phyloP scores from a whole-genome alignment of 2,797 vertebrate species.

The Lacerta viridis region DNA sequence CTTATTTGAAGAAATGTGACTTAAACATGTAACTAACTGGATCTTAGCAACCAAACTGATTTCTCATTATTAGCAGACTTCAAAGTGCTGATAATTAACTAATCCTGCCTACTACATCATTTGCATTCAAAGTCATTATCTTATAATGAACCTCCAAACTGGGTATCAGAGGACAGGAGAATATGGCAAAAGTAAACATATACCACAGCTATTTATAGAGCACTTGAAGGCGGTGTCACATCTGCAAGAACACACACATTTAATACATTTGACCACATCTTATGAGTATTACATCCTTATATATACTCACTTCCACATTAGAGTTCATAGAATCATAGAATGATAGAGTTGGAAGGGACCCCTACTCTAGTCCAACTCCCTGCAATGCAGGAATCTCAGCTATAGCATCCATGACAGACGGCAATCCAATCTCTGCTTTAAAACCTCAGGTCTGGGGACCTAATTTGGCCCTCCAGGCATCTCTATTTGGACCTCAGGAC shows the following conservation, averaged over 20 bases:
- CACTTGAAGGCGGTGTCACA: conserved; percentile 3
- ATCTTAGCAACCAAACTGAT: conserved; percentile 49
- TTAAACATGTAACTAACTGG: conserved; percentile 35
- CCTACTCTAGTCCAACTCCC: too few species aligned
- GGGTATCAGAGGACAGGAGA: neutral
- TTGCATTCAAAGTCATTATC: conserved; percentile 42
- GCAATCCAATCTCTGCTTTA: too few species aligned
- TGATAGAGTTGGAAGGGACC: too few species aligned
- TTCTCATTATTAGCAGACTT: conserved; percentile 43
- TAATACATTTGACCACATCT: conserved; percentile 15
- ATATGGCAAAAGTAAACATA: conserved; percentile 26
- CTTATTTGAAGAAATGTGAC: conserved; percentile 42
- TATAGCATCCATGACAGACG: too few species aligned
- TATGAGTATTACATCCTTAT: neutral
- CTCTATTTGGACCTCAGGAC: too few species aligned
- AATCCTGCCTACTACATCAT: conserved; percentile 4
- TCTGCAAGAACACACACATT: conserved; percentile 29
- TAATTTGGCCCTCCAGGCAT: too few species aligned
- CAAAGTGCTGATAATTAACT: conserved; percentile 25
- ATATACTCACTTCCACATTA: neutral
- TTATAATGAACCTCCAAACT: conserved; percentile 29
- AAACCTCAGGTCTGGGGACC: too few species aligned
- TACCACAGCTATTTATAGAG: neutral
- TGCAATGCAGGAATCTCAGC: too few species aligned
- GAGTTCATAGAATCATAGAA: neutral